Conservation (phyloP, 2,113 vertebrate species). For the Corythornis cristatus region DNA sequence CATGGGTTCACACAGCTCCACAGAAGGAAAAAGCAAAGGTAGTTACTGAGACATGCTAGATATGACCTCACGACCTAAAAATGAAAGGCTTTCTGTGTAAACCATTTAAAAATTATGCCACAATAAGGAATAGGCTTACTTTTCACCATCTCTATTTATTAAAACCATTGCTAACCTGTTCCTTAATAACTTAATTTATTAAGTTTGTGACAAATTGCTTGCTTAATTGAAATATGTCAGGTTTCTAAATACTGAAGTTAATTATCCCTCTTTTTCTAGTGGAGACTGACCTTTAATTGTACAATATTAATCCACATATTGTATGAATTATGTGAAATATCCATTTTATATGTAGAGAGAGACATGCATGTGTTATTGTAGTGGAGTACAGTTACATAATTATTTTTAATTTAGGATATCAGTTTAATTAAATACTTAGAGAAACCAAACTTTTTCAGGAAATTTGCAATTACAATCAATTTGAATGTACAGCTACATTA, state of each 20-base stretch:
- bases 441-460: conserved; percentile 79
- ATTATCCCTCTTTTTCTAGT: conserved; percentile 62
- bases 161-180: conserved; percentile 9
- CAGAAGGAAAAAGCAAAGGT: neutral
- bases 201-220: conserved; percentile 54
- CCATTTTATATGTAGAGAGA: conserved; percentile 71
- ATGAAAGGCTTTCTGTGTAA: neutral
- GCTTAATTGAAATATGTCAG: conserved; percentile 64
- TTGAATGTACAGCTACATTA: conserved; percentile 76
- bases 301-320: conserved; percentile 70
- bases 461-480: conserved; percentile 84
- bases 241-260: conserved; percentile 53
- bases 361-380: conserved; percentile 70
- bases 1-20: neutral
- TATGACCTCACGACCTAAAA: neutral
- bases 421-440: conserved; percentile 81
- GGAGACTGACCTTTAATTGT: conserved; percentile 64
- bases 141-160: conserved; percentile 36
- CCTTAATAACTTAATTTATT: conserved; percentile 34
- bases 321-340: conserved; percentile 62
- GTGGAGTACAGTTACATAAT: conserved; percentile 80
- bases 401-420: conserved; percentile 82
- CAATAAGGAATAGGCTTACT: neutral
- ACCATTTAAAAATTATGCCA: neutral
- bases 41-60: neutral